These are phyloP conservation scores for Megaptera novaeangliae DNA, from an alignment of 2,113 vertebrate species.

Conservation along the genomic window DNA sequence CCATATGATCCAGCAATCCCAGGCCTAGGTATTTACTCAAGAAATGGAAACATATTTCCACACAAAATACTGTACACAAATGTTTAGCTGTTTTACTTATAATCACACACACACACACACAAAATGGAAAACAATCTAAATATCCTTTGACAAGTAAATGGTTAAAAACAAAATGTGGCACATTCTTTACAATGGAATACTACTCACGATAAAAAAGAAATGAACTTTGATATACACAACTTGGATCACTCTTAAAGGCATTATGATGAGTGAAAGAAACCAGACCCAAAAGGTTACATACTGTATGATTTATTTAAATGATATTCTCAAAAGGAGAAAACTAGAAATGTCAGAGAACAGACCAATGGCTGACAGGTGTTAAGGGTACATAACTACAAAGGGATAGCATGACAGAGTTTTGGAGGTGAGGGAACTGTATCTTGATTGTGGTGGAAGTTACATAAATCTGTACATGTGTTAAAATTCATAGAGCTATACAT, in stretches of 20 bases:
- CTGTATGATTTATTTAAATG: not conserved
- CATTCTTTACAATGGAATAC: not conserved
- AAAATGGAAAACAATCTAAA: not conserved
- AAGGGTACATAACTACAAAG: not conserved
- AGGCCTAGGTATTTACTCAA: not conserved
- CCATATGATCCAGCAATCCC: not conserved
- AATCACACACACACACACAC: not conserved
- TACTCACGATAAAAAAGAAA: not conserved
- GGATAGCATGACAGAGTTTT: not conserved
- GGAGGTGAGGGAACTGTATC: not conserved
- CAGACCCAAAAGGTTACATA: not conserved
- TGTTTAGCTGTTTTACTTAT: not conserved
- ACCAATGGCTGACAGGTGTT: not conserved
- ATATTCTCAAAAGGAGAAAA: not conserved
- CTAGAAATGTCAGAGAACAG: not conserved
- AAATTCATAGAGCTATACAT: not conserved
- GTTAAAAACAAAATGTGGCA: not conserved
- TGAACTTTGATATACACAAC: not conserved
- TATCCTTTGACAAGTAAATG: not conserved
- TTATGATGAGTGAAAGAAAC: not conserved
- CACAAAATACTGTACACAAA: not conserved
- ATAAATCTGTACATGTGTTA: not conserved
- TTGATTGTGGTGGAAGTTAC: not conserved
- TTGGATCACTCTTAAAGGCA: not conserved
- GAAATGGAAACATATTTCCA: not conserved